These are phyloP conservation scores for Adelges cooleyi DNA, from an alignment of 1,140 invertebrate genomes.

Conservation along the genomic window DNA sequence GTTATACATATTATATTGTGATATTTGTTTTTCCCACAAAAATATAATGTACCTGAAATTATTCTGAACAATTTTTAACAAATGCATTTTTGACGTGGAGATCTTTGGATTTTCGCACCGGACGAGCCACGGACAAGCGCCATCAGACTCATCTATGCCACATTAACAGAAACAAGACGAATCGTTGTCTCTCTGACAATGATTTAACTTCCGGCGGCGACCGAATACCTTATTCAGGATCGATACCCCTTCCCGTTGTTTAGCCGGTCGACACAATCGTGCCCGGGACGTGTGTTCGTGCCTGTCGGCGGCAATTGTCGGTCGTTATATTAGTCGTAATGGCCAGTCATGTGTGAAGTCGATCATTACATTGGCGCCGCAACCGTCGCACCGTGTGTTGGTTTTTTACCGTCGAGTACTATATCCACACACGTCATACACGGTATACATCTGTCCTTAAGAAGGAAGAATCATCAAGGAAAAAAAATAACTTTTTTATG, in stretches of 20 bases:
- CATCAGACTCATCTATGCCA: no score
- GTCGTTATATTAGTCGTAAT: constrained; percentile 14
- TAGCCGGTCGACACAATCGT: background rate
- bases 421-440: background rate
- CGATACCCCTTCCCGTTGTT: background rate
- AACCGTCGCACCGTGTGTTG: background rate
- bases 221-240: background rate
- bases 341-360: constrained; percentile 22
- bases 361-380: constrained; percentile 14
- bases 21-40: no score
- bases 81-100: no score
- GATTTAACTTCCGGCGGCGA: background rate
- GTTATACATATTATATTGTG: no score
- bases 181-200: no score
- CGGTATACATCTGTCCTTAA: no score
- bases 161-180: no score
- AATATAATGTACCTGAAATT: no score
- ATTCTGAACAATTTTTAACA: no score
- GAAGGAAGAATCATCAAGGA: background rate
- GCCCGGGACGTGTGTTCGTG: background rate
- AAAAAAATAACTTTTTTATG: no score
- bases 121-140: no score
- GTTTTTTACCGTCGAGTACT: background rate
- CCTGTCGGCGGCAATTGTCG: background rate
- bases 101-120: no score